Base-by-base conservation (phyloP, 2,888 invertebrate species). In the Amphipyra berbera region DNA sequence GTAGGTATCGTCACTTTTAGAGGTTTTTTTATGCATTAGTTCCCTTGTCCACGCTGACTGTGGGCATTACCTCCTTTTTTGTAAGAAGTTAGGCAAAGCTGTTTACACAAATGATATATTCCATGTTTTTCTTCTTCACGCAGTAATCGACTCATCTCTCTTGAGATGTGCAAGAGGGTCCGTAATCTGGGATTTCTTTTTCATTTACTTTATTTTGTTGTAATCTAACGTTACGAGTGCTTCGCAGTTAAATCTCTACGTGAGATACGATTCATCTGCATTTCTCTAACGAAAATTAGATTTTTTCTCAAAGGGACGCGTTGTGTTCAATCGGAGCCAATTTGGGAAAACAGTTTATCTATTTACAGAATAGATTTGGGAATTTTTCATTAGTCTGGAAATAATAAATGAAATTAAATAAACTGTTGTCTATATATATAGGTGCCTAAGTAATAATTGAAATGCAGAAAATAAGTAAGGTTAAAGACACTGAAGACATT, bases 221-320 rank as follows among this genome's bases (percentile, higher is more conserved):
- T 63, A 61, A 65, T 71, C 61, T 59, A 45, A 40, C 52, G 33
- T 57, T 46, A 57, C 46, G 47, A 46, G 46, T 57, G 38, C n/a
- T 60, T 44, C 41, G 48, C 48, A 50, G 60, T 64, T 64, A 49
- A 72, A 65, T 62, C 61, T 60, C 62, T 68, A 61, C 61, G 68
- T 72, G 64, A 70, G 61, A 59, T 63, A 65, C 69, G 45, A 61
- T 68, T 67, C 58, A 67, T 68, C 61, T 66, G 66, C 66, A 69
- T 68, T 69, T 68, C 44, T 63, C 27, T 56, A 47, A 47, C 47
- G 41, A 63, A 63, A 49, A 56, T 54, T 45, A 53, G 9, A 13
- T 61, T 61, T 71, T 70, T 64, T 49, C 38, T 53, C 35, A 64
- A 57, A 56, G 10, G 8, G 27, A 53, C 49, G 44, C 33, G 10